These are phyloP conservation scores for Caenorhabditis remanei DNA, from an alignment of 1,140 invertebrate species.

Conservation along the genomic window DNA sequence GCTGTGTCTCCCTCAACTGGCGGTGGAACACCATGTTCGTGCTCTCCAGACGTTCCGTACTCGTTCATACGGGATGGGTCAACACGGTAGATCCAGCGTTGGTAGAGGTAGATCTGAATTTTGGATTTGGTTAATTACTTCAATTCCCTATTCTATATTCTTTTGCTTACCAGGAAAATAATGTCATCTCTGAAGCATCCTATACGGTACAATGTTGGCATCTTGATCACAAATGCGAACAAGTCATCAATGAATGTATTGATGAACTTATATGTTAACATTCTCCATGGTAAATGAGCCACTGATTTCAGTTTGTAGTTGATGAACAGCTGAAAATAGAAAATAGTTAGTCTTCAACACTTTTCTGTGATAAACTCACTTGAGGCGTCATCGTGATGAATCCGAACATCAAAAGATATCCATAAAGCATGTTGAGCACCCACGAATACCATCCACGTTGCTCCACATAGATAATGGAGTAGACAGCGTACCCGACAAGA, in stretches of 20 bases:
- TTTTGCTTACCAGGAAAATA: slow-evolving; percentile 66
- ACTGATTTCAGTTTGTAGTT: slow-evolving; percentile 99
- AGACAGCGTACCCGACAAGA: slow-evolving; percentile 90
- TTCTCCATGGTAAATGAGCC: slow-evolving; percentile 97
- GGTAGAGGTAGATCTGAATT: slow-evolving; percentile 85
- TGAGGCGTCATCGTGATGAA: slow-evolving; percentile 99
- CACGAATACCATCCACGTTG: slow-evolving; percentile 97
- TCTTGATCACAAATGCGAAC: slow-evolving; percentile 99
- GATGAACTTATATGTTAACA: slow-evolving; percentile 99
- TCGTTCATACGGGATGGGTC: slow-evolving; percentile 94
- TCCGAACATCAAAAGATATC: slow-evolving; percentile 96
- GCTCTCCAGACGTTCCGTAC: slow-evolving; percentile 85
- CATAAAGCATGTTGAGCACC: slow-evolving; percentile 93
- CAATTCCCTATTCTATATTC: background rate
- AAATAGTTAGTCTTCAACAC: background rate
- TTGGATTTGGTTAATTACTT: background rate
- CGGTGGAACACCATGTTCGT: slow-evolving; percentile 58
- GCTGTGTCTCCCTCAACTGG: slow-evolving; percentile 22
- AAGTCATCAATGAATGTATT: slow-evolving; percentile 99
- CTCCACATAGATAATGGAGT: slow-evolving; percentile 95
- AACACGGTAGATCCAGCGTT: slow-evolving; percentile 96
- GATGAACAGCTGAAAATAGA: slow-evolving; percentile 85
- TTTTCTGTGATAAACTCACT: slow-evolving; percentile 79
- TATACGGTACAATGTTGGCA: slow-evolving; percentile 93
- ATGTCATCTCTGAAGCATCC: slow-evolving; percentile 87